Conservation (phyloP, 2,797 vertebrate species). For the Arrhamphus sclerolepis region DNA sequence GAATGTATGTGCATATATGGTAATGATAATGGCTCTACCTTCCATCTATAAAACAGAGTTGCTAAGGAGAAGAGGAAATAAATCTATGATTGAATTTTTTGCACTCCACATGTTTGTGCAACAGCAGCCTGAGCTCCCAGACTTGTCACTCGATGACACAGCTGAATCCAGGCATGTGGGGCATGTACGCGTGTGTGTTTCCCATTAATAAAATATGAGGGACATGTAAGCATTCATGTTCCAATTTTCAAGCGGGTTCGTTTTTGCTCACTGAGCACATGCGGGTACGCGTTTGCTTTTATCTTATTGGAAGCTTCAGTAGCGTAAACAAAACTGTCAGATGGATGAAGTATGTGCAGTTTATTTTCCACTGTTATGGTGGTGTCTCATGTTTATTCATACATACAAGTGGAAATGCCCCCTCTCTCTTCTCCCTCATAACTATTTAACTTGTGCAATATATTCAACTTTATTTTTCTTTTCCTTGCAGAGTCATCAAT, state of each 20-base stretch:
- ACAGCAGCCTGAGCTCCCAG: constrained; percentile 16
- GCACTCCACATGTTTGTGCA: constrained; percentile 40
- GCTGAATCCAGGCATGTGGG: constrained; percentile 29
- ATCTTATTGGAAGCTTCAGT: neutral
- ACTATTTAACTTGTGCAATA: neutral
- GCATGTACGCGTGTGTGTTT: constrained; percentile 15
- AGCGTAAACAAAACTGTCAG: constrained; percentile 36
- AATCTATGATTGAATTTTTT: constrained; percentile 62
- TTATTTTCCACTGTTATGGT: constrained; percentile 8
- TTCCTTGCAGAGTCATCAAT: constrained; percentile 89
- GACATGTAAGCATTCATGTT: constrained; percentile 12
- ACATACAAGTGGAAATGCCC: neutral
- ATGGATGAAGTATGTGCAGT: neutral
- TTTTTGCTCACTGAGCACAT: neutral
- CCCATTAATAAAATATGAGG: constrained; percentile 18
- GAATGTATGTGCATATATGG: neutral
- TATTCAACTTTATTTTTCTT: too few relatives aligned
- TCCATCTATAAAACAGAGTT: neutral
- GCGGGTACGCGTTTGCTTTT: neutral
- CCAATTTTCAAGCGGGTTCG: constrained; percentile 14
- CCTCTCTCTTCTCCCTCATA: neutral
- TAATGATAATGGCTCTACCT: too few relatives aligned
- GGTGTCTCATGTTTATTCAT: constrained; percentile 4
- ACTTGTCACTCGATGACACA: constrained; percentile 30
- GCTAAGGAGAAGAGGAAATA: constrained; percentile 17